These are phyloP conservation scores for Apis mellifera DNA, from an alignment of 1,140 invertebrate genomes.

Conservation along the genomic window DNA sequence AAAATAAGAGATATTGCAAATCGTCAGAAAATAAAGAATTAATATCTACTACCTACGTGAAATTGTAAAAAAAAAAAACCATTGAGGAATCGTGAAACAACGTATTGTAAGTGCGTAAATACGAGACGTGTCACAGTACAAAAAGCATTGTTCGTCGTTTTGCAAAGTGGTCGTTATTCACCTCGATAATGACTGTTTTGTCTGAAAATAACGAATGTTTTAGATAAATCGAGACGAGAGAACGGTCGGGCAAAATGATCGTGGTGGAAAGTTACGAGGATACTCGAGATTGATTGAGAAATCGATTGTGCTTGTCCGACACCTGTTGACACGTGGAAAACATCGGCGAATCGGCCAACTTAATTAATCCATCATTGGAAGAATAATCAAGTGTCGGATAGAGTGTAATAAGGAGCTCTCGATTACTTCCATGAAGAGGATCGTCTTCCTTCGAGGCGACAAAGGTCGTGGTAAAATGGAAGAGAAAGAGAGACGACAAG, in stretches of 20 bases:
- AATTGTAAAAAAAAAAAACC: too few species aligned
- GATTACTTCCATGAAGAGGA: conserved; percentile 43
- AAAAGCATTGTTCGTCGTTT: background rate
- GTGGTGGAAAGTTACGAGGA: background rate
- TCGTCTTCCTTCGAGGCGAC: conserved; percentile 2
- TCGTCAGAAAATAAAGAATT: too few species aligned
- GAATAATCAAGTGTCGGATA: conserved; percentile 45
- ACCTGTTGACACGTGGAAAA: conserved; percentile 30
- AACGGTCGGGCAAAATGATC: background rate
- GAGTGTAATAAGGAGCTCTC: conserved; percentile 37
- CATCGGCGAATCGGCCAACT: background rate
- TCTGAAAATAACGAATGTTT: conserved; percentile 24
- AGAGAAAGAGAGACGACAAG: background rate
- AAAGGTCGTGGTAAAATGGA: background rate
- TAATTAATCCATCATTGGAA: conserved; percentile 44
- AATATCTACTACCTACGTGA: too few species aligned
- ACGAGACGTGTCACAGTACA: background rate
- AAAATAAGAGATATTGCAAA: too few species aligned
- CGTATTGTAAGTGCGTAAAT: background rate
- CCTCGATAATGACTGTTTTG: background rate
- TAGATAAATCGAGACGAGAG: background rate
- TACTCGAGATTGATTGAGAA: conserved; percentile 21
- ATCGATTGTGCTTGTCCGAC: conserved; percentile 30
- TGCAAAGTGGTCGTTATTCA: background rate
- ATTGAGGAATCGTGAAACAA: background rate